A percentile compares a stretch with the other conserved stretches of the same genome.
Evolutionary conservation across 2,888 invertebrate genomes (phyloP).

Genomic region (Stenchaetothrips biformis): DNA sequence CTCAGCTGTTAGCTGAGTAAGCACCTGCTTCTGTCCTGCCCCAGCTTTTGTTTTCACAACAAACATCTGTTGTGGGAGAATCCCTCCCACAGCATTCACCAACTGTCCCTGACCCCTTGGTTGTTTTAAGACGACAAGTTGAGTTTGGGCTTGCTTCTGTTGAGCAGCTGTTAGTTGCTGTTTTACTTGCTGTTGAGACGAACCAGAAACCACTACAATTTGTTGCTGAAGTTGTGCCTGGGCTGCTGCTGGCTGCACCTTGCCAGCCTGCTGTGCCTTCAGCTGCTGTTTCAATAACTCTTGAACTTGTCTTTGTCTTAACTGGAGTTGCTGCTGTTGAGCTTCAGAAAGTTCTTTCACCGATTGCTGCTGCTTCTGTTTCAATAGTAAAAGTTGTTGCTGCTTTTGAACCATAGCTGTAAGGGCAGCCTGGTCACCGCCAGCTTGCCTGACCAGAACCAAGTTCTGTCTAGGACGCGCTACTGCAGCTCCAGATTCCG

Average conservation of each 20-base stretch:
- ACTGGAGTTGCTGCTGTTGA: slow-evolving; percentile 30
- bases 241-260: slow-evolving; percentile 34
- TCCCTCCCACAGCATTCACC: background rate
- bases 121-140: background rate
- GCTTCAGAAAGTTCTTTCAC: slow-evolving; percentile 32
- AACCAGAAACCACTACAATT: background rate
- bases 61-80: slow-evolving; percentile 7
- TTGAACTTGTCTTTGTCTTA: slow-evolving; percentile 24
- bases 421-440: background rate
- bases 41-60: slow-evolving; percentile 3
- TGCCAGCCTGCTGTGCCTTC: background rate
- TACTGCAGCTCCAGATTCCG: background rate
- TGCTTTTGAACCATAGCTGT: slow-evolving; percentile 35
- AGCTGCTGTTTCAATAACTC: background rate
- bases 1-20: slow-evolving; percentile 6
- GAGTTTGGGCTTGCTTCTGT: slow-evolving; percentile 37
- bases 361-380: slow-evolving; percentile 33
- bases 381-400: slow-evolving; percentile 34
- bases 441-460: background rate
- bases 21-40: background rate
- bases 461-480: background rate
- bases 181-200: slow-evolving; percentile 41
- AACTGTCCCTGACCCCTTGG: background rate
- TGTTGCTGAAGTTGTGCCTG: slow-evolving; percentile 31
- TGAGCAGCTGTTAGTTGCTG: slow-evolving; percentile 44